Conservation (phyloP, 1,140 invertebrate genomes). For the Cyphomyrmex costatus region DNA sequence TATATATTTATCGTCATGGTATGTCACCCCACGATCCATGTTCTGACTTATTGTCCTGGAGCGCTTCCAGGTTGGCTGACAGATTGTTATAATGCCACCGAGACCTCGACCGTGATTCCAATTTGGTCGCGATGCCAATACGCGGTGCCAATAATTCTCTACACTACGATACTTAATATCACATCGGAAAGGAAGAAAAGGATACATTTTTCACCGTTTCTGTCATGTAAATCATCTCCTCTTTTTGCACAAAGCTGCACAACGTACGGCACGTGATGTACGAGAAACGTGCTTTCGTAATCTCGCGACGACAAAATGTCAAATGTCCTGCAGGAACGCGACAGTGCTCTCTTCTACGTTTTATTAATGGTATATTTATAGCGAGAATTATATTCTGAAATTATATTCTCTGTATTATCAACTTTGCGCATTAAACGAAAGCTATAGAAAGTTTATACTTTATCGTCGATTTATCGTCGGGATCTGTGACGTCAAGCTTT, state of each 20-base stretch:
- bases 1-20: constrained; percentile 71
- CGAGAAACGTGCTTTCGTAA: not conserved
- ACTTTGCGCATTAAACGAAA: constrained; percentile 33
- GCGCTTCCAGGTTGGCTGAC: constrained; percentile 62
- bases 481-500: not conserved
- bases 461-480: constrained; percentile 33
- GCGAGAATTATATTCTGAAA: constrained; percentile 11
- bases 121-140: constrained; percentile 48
- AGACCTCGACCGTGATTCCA: constrained; percentile 59
- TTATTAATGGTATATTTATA: constrained; percentile 43
- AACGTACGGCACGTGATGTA: not conserved
- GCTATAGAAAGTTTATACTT: constrained; percentile 23
- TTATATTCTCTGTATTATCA: constrained; percentile 29
- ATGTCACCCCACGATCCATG: constrained; percentile 41
- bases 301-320: not conserved
- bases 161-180: constrained; percentile 58
- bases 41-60: constrained; percentile 57
- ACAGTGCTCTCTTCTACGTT: not conserved
- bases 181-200: constrained; percentile 10
- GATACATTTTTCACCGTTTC: constrained; percentile 19
- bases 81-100: constrained; percentile 56
- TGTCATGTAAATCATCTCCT: not conserved
- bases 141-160: constrained; percentile 53
- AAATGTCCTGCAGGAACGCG: not conserved
- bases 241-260: not conserved